Evolutionary conservation across 2,888 invertebrate species (phyloP), one percentile per base, ranked within the genome.

Genomic region (Suillia variegata): DNA sequence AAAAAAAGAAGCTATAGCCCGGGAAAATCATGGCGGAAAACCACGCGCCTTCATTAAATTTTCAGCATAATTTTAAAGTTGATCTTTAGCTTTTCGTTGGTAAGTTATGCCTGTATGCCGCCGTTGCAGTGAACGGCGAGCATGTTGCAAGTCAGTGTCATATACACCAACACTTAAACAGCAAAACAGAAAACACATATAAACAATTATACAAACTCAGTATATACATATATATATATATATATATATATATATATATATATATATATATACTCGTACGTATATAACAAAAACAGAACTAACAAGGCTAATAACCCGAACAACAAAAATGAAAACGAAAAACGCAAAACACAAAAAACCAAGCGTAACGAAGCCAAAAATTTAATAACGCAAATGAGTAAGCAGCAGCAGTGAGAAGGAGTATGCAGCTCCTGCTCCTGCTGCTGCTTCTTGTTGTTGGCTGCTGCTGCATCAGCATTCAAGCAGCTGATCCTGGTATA

Each of bases 331-430:
- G n/a, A n/a, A n/a, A n/a, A n/a, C n/a, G n/a, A n/a, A n/a, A n/a
- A n/a, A n/a, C n/a, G n/a, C n/a, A n/a, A n/a, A n/a, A 21, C 12
- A 38, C 21, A 34, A 53, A 17, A n/a, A 51, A 26, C 18, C 12
- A 50, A 13, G 31, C 26, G 33, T 31, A 51, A 31, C 50, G 50
- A 51, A 51, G 50, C 31, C 50, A 51, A 54, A 45, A 54, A 54
- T 54, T 45, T 47, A 54, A 54, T 54, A 54, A 47, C 31, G 54
- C 54, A 45, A 54, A 45, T 47, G 54, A 54, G 31, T 54, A 54
- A 54, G 24, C 38, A 42, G 17, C 45, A 24, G 20, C 10, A 45
- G 21, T 13, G 38, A 20, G 5, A 47, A 20, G 15, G 18, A 20
- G 10, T 18, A 18, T 15, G 51, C n/a, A 17, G 17, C 15, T 12